These are phyloP conservation scores for Tragopan temminckii DNA, from an alignment of 2,797 vertebrate genomes.

Conservation along the genomic window DNA sequence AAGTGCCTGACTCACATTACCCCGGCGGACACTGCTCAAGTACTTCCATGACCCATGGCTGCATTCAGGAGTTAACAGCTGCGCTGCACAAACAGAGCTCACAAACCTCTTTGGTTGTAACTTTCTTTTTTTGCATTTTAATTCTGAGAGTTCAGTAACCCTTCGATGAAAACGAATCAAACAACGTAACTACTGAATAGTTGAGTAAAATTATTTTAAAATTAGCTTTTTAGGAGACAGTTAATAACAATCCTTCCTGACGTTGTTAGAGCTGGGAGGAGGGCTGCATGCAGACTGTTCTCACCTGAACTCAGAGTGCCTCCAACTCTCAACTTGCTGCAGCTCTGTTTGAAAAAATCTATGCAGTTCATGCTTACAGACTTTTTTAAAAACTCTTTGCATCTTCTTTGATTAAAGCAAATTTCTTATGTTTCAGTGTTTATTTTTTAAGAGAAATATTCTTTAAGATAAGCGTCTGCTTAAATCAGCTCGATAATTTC, in stretches of 20 bases:
- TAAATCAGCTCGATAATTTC: background rate
- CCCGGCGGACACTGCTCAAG: background rate
- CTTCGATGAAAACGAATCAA: background rate
- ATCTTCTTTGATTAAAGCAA: background rate
- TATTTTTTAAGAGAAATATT: background rate
- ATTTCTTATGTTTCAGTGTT: background rate
- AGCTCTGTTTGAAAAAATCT: background rate
- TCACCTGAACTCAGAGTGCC: background rate
- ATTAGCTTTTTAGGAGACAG: background rate
- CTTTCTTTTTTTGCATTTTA: background rate
- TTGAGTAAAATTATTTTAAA: background rate
- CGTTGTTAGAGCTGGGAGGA: background rate
- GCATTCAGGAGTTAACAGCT: background rate
- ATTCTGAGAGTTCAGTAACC: background rate
- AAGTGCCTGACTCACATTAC: fast-evolving
- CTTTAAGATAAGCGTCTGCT: background rate
- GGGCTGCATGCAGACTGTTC: background rate
- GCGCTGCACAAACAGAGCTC: background rate
- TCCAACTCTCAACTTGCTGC: background rate
- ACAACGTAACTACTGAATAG: background rate
- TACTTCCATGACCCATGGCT: background rate
- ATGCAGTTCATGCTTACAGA: background rate
- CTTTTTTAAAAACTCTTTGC: background rate
- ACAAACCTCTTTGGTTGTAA: fast-evolving
- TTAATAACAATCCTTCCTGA: background rate